Evolutionary conservation across 23 tunicate genomes (phyloP).

Genomic region (Halocynthia roretzi): DNA sequence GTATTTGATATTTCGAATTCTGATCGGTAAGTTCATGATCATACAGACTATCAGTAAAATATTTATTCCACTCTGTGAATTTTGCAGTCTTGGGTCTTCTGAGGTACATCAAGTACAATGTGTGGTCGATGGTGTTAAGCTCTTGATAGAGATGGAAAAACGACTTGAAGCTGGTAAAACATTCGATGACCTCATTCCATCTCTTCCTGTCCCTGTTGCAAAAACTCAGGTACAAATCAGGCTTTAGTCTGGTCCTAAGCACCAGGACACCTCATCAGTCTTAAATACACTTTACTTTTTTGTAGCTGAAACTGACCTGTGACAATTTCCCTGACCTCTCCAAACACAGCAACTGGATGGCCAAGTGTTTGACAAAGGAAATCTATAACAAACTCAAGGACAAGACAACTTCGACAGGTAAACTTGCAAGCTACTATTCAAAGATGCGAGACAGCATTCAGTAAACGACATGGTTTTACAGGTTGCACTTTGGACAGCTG

Average conservation of each 20-base stretch:
- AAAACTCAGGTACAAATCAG: conserved; percentile 1
- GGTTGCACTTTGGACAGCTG: conserved; percentile 81
- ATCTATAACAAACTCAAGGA: conserved; percentile 55
- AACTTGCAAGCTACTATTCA: not conserved
- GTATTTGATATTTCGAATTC: conserved; percentile 74
- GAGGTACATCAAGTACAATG: conserved; percentile 86
- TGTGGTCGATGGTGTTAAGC: conserved; percentile 79
- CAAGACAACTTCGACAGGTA: conserved; percentile 62
- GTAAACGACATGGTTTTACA: not conserved
- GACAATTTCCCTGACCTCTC: conserved; percentile 76
- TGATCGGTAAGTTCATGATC: conserved; percentile 29
- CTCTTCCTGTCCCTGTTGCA: conserved; percentile 7
- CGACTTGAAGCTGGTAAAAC: conserved; percentile 53
- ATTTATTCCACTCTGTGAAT: not conserved
- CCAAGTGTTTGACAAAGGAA: conserved; percentile 81
- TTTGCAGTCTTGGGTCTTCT: conserved; percentile 53
- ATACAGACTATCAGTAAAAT: not conserved
- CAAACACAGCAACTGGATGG: conserved; percentile 95
- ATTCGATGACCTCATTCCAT: not conserved
- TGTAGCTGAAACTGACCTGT: conserved; percentile 27
- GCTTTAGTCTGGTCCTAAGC: not conserved
- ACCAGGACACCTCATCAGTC: not conserved
- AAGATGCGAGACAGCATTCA: not conserved
- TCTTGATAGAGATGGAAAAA: conserved; percentile 72
- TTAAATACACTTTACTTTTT: not conserved